A percentile compares a stretch with the other conserved stretches of the same genome.
Evolutionary conservation across 1,140 invertebrate species (phyloP).

Genomic region (Linepithema humile): DNA sequence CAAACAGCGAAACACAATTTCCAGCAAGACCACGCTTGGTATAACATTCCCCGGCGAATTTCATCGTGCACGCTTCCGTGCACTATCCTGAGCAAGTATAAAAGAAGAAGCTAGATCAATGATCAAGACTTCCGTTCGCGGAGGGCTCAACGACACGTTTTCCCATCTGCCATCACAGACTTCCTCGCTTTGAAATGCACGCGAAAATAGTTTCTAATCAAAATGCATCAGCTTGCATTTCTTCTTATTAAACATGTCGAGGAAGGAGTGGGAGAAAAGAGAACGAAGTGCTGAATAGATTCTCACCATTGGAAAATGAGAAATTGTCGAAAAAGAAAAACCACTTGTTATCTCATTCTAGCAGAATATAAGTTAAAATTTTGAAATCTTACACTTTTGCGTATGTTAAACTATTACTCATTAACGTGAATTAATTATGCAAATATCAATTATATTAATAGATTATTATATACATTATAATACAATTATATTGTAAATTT

Average conservation of each 20-base stretch:
- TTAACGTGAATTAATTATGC: neutral
- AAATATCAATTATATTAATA: slow-evolving; percentile 5
- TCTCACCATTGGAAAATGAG: neutral
- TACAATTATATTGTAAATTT: neutral
- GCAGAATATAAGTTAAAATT: neutral
- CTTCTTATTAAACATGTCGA: neutral
- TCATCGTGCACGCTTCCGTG: slow-evolving; percentile 57
- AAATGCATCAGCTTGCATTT: slow-evolving; percentile 35
- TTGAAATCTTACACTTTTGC: neutral
- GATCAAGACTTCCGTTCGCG: slow-evolving; percentile 37
- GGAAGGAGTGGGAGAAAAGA: neutral
- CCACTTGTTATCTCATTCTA: neutral
- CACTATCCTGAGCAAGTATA: slow-evolving; percentile 43
- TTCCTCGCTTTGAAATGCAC: slow-evolving; percentile 1
- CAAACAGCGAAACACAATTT: slow-evolving; percentile 58
- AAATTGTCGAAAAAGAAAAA: neutral
- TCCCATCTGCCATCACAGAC: slow-evolving; percentile 1
- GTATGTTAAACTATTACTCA: too few relatives aligned
- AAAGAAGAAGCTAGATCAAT: slow-evolving; percentile 52
- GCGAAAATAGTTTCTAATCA: slow-evolving; percentile 53
- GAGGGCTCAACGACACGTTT: slow-evolving; percentile 31
- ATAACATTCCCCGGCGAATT: slow-evolving; percentile 56
- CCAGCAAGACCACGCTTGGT: slow-evolving; percentile 53
- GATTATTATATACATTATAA: too few relatives aligned
- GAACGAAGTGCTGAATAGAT: neutral